phyloP scores from a whole-genome alignment of 1,140 invertebrate species.

The Agraylea sexmaculata region DNA sequence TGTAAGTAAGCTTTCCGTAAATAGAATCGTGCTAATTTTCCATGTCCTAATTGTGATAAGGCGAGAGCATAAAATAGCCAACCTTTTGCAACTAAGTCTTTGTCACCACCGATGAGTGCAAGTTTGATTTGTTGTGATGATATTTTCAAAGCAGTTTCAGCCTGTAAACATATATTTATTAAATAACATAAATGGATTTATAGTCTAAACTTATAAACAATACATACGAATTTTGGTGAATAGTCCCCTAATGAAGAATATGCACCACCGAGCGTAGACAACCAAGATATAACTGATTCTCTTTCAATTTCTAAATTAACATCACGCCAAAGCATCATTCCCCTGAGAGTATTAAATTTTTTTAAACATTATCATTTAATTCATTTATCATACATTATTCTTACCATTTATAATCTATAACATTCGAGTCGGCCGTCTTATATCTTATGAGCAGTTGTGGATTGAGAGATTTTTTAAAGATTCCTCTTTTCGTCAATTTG shows the following conservation, averaged over 20 bases:
- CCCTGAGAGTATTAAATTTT: constrained; percentile 9
- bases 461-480: too few species aligned
- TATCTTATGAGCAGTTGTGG: too few species aligned
- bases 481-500: too few species aligned
- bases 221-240: constrained; percentile 64
- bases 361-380: not conserved
- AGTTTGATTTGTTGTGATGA: constrained; percentile 18
- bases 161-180: constrained; percentile 13
- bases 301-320: constrained; percentile 47
- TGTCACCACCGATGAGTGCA: constrained; percentile 9
- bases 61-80: constrained; percentile 18
- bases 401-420: constrained; percentile 20
- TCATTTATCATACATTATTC: too few species aligned
- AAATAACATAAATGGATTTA: not conserved
- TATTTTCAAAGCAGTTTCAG: constrained; percentile 16
- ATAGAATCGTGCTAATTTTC: constrained; percentile 2
- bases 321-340: constrained; percentile 17
- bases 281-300: constrained; percentile 81
- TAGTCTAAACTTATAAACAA: not conserved
- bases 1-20: constrained; percentile 9
- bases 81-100: constrained; percentile 14
- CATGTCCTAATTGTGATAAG: constrained; percentile 15
- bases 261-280: constrained; percentile 91
- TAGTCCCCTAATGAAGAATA: constrained; percentile 87
- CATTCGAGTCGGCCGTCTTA: constrained; percentile 15